Evolutionary conservation across 2,113 vertebrate species (phyloP), one percentile per base, ranked within the genome.

Genomic region (Chunga burmeisteri): DNA sequence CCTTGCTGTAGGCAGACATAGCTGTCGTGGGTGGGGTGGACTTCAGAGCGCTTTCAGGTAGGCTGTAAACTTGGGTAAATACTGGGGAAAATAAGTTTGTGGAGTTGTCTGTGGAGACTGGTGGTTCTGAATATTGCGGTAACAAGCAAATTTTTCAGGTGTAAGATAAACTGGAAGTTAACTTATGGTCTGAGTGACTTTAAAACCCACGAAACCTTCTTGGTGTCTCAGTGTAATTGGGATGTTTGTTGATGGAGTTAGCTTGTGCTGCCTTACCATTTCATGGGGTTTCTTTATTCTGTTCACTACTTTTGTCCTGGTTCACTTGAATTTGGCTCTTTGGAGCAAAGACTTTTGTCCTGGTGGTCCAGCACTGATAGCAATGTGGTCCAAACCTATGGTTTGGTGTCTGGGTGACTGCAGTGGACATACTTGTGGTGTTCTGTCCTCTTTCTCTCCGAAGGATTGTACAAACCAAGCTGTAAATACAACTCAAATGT

Each of bases 171-270:
- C 38, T 8, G 25, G 10, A 13, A 12, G 25, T 30, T 38, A 16
- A 16, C 20, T 9, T 22, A 0, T 0, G 14, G 10, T 19, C 56
- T 11, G 19, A 36, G 87, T 23, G 49, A 17, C 59, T 55, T 66
- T 34, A 10, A 56, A 67, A 47, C n/a, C 17, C 27, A 22, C 21
- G 34, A 27, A 56, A 19, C 20, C 19, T 10, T 19, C 8, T 12
- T 53, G 58, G 16, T 34, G 3, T 79, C 16, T 42, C 29, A 3
- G 1, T 3, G 0, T 29, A 2, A 23, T 0, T 7, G 26, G 34
- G 40, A 5, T 5, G 1, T 17, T 15, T 65, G 26, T 25, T 53
- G 68, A 6, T 63, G 1, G 7, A 30, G 5, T 77, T 61, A 4
- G 10, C 44, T 42, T 42, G 18, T 88, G n/a, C 77, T 75, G 23